Base-by-base conservation (phyloP, 2,888 invertebrate genomes). In the Cantharis lateralis region DNA sequence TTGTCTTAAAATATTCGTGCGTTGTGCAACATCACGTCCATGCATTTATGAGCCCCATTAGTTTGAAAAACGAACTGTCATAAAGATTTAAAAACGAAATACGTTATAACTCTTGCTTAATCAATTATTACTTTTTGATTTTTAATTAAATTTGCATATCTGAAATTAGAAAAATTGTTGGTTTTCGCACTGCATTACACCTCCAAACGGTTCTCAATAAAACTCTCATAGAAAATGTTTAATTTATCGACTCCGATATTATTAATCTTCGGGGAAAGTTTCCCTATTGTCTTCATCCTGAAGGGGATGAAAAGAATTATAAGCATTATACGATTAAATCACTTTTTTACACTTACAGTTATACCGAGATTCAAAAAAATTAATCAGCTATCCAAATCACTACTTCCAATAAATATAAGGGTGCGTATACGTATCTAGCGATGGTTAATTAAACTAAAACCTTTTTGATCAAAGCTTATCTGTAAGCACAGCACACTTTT, bases 361-460 rank as follows among this genome's bases (percentile, higher is more conserved):
- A n/a, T n/a, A n/a, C 32, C 1, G 1, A 32, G n/a, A 7, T 48
- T 11, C n/a, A n/a, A 48, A 24, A 77, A 73, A 74, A 71, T 74
- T 74, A 74, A 74, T 74, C 77, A 77, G 76, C n/a, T 48, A 48
- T 48, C 48, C 7, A 48, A 48, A 48, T 48, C 48, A 48, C n/a
- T 48, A 48, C 48, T 48, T n/a, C n/a, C 2, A 24, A 48, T 48
- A 48, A 48, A 48, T 63, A 48, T 62, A 70, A 72, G 73, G 77
- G 77, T 48, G 77, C 63, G 77, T 74, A 68, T 48, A 63, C 62
- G 62, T 75, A 66, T 75, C 71, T 75, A 72, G 71, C 61, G 63
- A 68, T 72, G 63, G 68, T 72, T 72, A 75, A 75, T 75, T 75
- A 75, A 75, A 75, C 68, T 75, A 75, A 75, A 75, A 75, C 75